Evolutionary conservation across 2,888 invertebrate genomes (phyloP).

Genomic region (Chaetogeoica ovagalla): DNA sequence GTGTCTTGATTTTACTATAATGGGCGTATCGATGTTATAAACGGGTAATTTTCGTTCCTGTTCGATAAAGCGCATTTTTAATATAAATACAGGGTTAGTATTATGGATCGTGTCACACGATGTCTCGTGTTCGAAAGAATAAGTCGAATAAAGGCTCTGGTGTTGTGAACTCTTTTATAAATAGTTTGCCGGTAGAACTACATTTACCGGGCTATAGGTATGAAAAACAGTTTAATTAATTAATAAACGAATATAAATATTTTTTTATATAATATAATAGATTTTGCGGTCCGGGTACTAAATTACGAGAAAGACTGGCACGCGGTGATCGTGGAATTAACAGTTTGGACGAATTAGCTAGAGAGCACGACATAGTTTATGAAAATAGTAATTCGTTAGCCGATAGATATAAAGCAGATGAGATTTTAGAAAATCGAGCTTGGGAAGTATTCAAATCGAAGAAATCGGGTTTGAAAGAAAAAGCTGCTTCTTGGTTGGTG

Average conservation of each 20-base stretch:
- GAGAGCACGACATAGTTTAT: too few relatives aligned
- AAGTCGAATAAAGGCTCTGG: conserved; percentile 6
- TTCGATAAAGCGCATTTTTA: neutral
- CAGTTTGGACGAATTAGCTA: too few relatives aligned
- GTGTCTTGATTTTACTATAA: too few relatives aligned
- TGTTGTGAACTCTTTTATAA: neutral
- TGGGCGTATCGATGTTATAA: neutral
- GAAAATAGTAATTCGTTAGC: too few relatives aligned
- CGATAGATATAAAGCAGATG: too few relatives aligned
- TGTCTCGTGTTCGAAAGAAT: neutral
- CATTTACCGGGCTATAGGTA: conserved; percentile 17
- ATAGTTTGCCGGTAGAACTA: conserved; percentile 1
- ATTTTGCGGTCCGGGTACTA: conserved; percentile 14
- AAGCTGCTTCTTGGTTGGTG: too few relatives aligned
- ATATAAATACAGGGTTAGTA: neutral
- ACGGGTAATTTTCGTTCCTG: neutral
- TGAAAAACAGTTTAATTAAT: neutral
- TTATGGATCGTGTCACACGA: neutral
- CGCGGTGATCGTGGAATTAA: conserved; percentile 6
- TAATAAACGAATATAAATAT: neutral
- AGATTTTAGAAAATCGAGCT: too few relatives aligned
- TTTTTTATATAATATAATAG: neutral
- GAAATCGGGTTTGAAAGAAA: too few relatives aligned
- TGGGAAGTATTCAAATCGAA: too few relatives aligned
- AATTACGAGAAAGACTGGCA: neutral